A percentile compares a stretch with the other conserved stretches of the same genome.
Conservation (phyloP, 1,140 invertebrate species). For the Glossosoma conforme region DNA sequence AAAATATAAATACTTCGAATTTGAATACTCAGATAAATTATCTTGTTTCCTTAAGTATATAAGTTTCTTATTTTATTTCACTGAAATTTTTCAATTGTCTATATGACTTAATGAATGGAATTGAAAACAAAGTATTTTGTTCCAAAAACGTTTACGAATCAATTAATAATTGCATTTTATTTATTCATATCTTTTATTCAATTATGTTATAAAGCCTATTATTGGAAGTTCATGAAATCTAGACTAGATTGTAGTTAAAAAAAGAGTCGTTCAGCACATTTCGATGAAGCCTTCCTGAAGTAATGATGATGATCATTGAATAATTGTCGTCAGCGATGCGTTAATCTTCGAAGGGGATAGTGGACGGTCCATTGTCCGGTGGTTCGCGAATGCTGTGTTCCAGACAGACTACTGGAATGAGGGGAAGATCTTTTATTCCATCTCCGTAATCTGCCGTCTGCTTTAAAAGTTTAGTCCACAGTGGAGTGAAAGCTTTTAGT, state of each 20-base stretch:
- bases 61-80: too few relatives aligned
- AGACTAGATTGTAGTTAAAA: not conserved
- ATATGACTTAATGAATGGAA: too few relatives aligned
- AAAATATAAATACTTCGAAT: too few relatives aligned
- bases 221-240: too few relatives aligned
- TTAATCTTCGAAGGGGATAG: slow-evolving; percentile 7
- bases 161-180: too few relatives aligned
- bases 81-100: too few relatives aligned
- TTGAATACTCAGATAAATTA: too few relatives aligned
- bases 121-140: too few relatives aligned
- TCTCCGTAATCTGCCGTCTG: slow-evolving; percentile 9
- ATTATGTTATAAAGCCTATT: too few relatives aligned
- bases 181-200: too few relatives aligned
- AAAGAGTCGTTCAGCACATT: not conserved
- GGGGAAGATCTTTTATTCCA: slow-evolving; percentile 20
- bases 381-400: slow-evolving; percentile 6
- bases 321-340: slow-evolving; percentile 22
- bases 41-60: too few relatives aligned
- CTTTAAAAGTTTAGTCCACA: slow-evolving; percentile 18
- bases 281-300: not conserved
- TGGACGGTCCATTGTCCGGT: slow-evolving; percentile 20
- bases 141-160: too few relatives aligned
- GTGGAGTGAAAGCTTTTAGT: slow-evolving; percentile 16
- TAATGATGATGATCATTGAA: slow-evolving; percentile 17
- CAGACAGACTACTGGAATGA: slow-evolving; percentile 16